Evolutionary conservation across 53 echinoderm and acorn worm genomes (phyloP), one percentile per base, ranked within the genome.

Genomic region (Apostichopus leukothele): DNA sequence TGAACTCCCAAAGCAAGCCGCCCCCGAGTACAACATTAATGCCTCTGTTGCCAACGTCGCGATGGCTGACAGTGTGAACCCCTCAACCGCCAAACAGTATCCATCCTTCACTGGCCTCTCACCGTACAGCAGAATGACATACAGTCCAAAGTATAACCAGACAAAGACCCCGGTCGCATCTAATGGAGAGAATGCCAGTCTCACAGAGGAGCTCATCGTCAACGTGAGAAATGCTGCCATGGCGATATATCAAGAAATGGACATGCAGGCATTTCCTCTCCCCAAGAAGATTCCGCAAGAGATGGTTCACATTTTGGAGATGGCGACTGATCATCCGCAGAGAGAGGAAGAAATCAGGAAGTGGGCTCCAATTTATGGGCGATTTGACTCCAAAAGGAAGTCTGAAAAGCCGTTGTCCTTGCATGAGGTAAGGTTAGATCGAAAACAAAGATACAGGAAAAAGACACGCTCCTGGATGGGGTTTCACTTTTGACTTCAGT

Each of bases 381-480:
- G 98, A 50, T 97, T 97, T 88, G 98, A 97, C 91, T 97, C 98
- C 86, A 97, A 97, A 75, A 91, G 98, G 84, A 97, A 95, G 83
- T 90, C 94, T 54, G 98, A 95, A 23, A 97, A 97, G 80, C 95
- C 95, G 13, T 92, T 97, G 50, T 94, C 94, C 16, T 61, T 93
- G 22, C 98, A 97, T 91, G 98, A 97, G 93, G 98, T 97, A 61
- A 75, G 93, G 79, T 79, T 54, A 77, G 50, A 51, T 77, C 14
- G 9, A 52, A 52, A 79, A 79, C 53, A 79, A 79, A 79, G 55
- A 21, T 71, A 71, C 18, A n/a, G 18, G 18, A 18, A 71, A 71
- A 71, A 71, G 6, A 71, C 14, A 71, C n/a, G 18, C 63, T 63
- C 12, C 6, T 71, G 71, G 71, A 71, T 71, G 71, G 14, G 18